Base-by-base conservation (phyloP, 2,797 vertebrate species). In the Artibeus jamaicensis region DNA sequence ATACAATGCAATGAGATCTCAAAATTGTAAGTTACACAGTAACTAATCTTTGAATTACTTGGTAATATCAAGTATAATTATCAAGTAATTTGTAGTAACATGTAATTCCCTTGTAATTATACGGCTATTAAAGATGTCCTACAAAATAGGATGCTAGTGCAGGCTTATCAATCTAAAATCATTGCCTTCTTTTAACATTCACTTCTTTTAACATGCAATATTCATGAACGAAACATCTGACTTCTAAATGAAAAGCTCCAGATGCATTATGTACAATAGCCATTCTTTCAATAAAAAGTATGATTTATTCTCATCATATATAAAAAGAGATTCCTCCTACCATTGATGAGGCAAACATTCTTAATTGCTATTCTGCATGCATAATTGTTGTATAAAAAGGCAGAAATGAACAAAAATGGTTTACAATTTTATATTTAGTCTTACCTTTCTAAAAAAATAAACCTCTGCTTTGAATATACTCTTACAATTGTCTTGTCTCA, bases 151-250 rank as follows among this genome's bases (percentile, higher is more conserved):
- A 78, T 6, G 48, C 62, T 79, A 48, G 39, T 48, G 46, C 78
- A 92, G 94, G 86, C 93, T 95, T 77, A 84, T 89, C 74, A 97
- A 81, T 96, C 86, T 91, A 86, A 86, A 97, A 96, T 97, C 91
- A 95, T 70, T 87, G 95, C 76, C 77, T 94, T 95, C 84, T 97
- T 95, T 97, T 87, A 67, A 85, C 67, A 94, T 94, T 95, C 96
- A 95, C 67, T 96, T n/a, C n/a, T n/a, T n/a, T n/a, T n/a, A n/a
- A n/a, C n/a, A n/a, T 96, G 89, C 10, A 39, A 95, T 96, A 84
- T 93, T 97, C 96, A 97, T 97, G 96, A 97, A 97, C 95, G 96
- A 97, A 97, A 96, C 97, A 97, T 97, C 90, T 97, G 96, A 97
- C 96, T 97, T 96, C 68, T 86, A 96, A 97, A 96, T 96, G 96